Conservation (phyloP, 1,140 invertebrate species). For the Solenopsis fugax region DNA sequence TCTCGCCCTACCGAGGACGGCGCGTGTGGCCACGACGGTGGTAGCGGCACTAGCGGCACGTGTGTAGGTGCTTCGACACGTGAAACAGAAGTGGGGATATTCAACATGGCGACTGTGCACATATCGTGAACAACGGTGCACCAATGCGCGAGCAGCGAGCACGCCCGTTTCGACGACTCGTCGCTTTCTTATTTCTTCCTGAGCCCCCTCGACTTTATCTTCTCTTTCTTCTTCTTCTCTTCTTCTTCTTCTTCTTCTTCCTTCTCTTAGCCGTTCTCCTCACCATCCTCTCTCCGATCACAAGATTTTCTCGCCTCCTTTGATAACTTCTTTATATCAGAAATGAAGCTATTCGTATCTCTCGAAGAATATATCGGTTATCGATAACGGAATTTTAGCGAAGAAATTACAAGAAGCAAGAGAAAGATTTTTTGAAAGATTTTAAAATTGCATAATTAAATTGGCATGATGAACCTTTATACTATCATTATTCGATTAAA, state of each 20-base stretch:
- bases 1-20: conserved; percentile 70
- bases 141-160: conserved; percentile 85
- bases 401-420: neutral
- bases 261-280: neutral
- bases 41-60: conserved; percentile 77
- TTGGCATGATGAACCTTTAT: neutral
- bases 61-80: conserved; percentile 81
- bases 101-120: conserved; percentile 85
- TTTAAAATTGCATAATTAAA: neutral
- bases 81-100: conserved; percentile 79
- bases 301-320: conserved; percentile 43
- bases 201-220: conserved; percentile 68
- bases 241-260: conserved; percentile 49
- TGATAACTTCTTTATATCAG: conserved; percentile 42
- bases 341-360: conserved; percentile 36
- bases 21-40: conserved; percentile 65
- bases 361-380: conserved; percentile 10
- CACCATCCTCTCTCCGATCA: neutral
- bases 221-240: conserved; percentile 63
- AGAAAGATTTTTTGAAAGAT: neutral
- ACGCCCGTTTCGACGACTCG: conserved; percentile 80
- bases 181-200: conserved; percentile 77
- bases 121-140: conserved; percentile 79
- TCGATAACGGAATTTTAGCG: conserved; percentile 3
- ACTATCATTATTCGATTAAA: neutral